Evolutionary conservation across 2,797 vertebrate genomes (phyloP).

Genomic region (Centroberyx gerrardi): DNA sequence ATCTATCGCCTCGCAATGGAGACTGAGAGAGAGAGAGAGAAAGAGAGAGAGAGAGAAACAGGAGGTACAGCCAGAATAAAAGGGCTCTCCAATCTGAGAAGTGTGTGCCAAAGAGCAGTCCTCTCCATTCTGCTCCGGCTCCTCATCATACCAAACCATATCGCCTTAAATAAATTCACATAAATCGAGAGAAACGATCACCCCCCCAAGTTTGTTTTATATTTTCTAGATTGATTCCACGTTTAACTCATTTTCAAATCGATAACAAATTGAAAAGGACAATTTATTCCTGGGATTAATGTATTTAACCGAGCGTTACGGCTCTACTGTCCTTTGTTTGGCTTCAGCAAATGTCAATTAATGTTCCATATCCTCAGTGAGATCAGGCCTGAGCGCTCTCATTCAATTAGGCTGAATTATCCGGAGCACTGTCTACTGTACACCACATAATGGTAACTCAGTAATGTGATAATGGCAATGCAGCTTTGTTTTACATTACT

Average conservation of each 20-base stretch:
- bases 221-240: constrained; percentile 66
- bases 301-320: constrained; percentile 76
- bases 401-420: constrained; percentile 85
- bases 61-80: constrained; percentile 57
- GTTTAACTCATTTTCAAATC: constrained; percentile 74
- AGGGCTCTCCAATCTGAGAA: constrained; percentile 54
- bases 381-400: constrained; percentile 82
- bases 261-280: constrained; percentile 73
- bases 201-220: constrained; percentile 42
- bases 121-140: constrained; percentile 38
- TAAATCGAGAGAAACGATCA: constrained; percentile 46
- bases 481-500: constrained; percentile 38
- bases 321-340: constrained; percentile 83
- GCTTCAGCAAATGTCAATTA: constrained; percentile 86
- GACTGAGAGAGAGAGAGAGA: constrained; percentile 22
- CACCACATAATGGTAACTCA: constrained; percentile 74
- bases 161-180: constrained; percentile 57
- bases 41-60: not conserved
- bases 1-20: constrained; percentile 53
- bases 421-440: constrained; percentile 71
- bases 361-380: constrained; percentile 79
- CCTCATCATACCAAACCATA: constrained; percentile 53
- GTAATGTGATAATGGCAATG: constrained; percentile 78
- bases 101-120: constrained; percentile 29
- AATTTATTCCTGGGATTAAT: constrained; percentile 80